These are phyloP conservation scores for Melanaphis sacchari DNA, from an alignment of 1,140 invertebrate genomes.

Conservation along the genomic window DNA sequence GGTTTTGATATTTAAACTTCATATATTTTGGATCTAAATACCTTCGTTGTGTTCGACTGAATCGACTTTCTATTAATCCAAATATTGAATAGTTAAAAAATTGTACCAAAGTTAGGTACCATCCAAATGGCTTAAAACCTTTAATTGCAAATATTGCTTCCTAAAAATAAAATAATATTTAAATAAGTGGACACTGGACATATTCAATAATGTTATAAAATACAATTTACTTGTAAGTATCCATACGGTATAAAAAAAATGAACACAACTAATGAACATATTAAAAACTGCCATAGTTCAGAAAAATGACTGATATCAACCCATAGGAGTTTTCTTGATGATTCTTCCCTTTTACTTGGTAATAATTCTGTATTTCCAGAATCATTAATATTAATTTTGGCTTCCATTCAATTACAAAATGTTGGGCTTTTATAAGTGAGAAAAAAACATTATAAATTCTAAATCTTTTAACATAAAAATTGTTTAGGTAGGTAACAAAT, in stretches of 20 bases:
- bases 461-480: neutral
- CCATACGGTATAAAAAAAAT: constrained; percentile 89
- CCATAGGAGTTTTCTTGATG: constrained; percentile 69
- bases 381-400: constrained; percentile 30
- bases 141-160: constrained; percentile 90
- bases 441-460: neutral
- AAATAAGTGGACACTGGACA: constrained; percentile 13
- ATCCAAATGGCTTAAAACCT: constrained; percentile 87
- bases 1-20: too few relatives aligned
- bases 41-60: constrained; percentile 73
- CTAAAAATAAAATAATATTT: constrained; percentile 64
- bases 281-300: constrained; percentile 75
- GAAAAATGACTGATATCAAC: constrained; percentile 75
- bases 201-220: constrained; percentile 21
- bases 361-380: constrained; percentile 17
- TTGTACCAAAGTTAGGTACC: constrained; percentile 92
- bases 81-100: constrained; percentile 87
- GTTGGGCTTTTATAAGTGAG: neutral
- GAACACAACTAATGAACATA: constrained; percentile 82
- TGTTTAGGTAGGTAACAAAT: neutral
- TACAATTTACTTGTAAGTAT: constrained; percentile 76
- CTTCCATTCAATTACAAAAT: constrained; percentile 40
- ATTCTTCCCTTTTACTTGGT: constrained; percentile 26
- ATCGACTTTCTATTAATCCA: constrained; percentile 76
- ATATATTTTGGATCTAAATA: constrained; percentile 64